Base-by-base conservation (phyloP, 2,113 vertebrate species). In the Alligator mississippiensis region DNA sequence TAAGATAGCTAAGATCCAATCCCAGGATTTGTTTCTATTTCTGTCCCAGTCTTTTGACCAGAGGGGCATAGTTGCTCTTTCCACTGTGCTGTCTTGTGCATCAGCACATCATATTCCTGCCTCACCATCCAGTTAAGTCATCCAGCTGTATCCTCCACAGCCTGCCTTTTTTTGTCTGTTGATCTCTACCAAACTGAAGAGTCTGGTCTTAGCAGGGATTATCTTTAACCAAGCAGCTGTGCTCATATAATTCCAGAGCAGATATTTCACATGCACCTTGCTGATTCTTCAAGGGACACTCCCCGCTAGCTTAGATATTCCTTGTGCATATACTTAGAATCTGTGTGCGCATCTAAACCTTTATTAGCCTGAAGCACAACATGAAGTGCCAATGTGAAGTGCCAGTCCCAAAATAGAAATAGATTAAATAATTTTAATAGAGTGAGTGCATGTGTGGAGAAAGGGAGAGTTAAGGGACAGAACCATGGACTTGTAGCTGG, bases 351-450 rank as follows among this genome's bases (percentile, higher is more conserved):
- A 84, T 86, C 77, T 68, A 76, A 86, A 80, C 58, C 76, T 86
- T 90, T 93, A 90, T 77, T 75, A 92, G 77, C 77, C 89, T 91
- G 82, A 90, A 94, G 90, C 82, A 89, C 47, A 6, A 9, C n/a
- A 85, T 80, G 77, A 82, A 91, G 89, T 90, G 60, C 38, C 38
- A 5, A 38, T 38, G 38, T 38, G 82, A 91, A 95, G 77, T 85
- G 54, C 55, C 88, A 80, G 57, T 90, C 77, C 30, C 21, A 66
- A 89, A 80, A 62, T 47, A 94, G 82, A 93, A 88, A 80, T 64
- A 80, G 79, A 58, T 81, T 63, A 82, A 94, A 61, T 55, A 82
- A 21, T 11, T 27, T 80, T 0, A 88, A 80, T 66, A 92, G 80
- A 72, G 84, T 89, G 82, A 77, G 61, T n/a, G 64, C 12, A 3